phyloP scores from a whole-genome alignment of 2,113 vertebrate genomes.

The Reinhardtius hippoglossoides region DNA sequence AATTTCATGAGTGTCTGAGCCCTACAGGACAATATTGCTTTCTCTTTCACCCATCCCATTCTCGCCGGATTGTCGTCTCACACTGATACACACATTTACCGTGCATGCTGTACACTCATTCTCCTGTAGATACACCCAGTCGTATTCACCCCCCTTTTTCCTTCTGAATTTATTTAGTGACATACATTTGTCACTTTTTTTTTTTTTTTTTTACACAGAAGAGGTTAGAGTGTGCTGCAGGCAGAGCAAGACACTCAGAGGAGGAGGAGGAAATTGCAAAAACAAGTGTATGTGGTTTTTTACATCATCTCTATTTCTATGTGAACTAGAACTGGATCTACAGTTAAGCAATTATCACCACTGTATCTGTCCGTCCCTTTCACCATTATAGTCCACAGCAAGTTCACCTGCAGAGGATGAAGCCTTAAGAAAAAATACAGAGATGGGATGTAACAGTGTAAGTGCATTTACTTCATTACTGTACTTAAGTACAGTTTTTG shows the following conservation, averaged over 20 bases:
- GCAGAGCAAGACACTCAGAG: constrained; percentile 18
- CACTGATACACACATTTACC: constrained; percentile 58
- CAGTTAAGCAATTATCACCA: constrained; percentile 36
- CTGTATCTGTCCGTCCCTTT: neutral
- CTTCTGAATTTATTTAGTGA: constrained; percentile 41
- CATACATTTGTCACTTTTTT: constrained; percentile 28
- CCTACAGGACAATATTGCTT: constrained; percentile 82
- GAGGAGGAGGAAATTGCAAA: constrained; percentile 32
- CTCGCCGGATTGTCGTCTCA: constrained; percentile 64
- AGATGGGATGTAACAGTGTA: neutral
- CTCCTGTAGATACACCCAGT: constrained; percentile 14
- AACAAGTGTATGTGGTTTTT: constrained; percentile 1
- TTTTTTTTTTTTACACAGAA: constrained; percentile 2
- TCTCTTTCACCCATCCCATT: constrained; percentile 65
- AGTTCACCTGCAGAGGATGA: constrained; percentile 17
- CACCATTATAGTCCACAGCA: too few relatives aligned
- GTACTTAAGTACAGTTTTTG: too few relatives aligned
- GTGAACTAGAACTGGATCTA: constrained; percentile 21
- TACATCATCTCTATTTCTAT: constrained; percentile 9
- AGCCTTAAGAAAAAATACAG: constrained; percentile 2
- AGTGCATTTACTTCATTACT: too few relatives aligned
- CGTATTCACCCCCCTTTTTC: neutral
- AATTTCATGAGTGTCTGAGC: constrained; percentile 84
- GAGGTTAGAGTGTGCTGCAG: constrained; percentile 39
- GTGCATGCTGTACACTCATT: constrained; percentile 52